Base-by-base conservation (phyloP, 1,140 invertebrate species). In the Formica selysi region DNA sequence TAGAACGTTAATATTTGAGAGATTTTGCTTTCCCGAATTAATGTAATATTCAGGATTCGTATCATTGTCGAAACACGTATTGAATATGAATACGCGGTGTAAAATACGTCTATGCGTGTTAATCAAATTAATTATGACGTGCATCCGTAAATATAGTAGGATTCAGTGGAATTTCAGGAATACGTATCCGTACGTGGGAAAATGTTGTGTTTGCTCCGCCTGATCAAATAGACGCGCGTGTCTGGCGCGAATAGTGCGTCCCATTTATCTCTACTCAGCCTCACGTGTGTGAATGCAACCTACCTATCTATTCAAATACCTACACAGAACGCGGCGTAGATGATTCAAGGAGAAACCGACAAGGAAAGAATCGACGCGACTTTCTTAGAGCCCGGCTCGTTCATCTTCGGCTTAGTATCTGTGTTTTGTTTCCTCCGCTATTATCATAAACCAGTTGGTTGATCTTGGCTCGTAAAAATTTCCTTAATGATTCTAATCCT, bases 201-300 rank as follows among this genome's bases (percentile, higher is more conserved):
- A 93, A 93, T 93, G 92, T 92, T 89, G 87, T 89, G 91, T 93
- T 93, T 92, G 89, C 89, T 86, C 65, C 87, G 64, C 79, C 91
- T 93, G 93, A 92, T 93, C 93, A 93, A 93, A 93, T 87, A 90
- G 67, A 70, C 87, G 86, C 87, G 62, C 67, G 85, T 85, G 76
- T 86, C 80, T 87, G 62, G 54, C 51, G 76, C 51, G 76, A 59
- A 67, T 64, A 67, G 59, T 54, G 29, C 44, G 19, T 41, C 44
- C 54, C 54, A 83, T 83, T 74, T 61, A 62, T 83, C 79, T 74
- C 57, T 19, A 16, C 64, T 71, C 48, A 44, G 32, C 48, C 16
- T 48, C 76, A 76, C 41, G 38, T 32, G 38, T 83, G 85, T 48
- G 74, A 89, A 86, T 86, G 65, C 71, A 48, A 48, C 32, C 36